Conservation (phyloP, 2,888 invertebrate species). For the Athalia circularis region DNA sequence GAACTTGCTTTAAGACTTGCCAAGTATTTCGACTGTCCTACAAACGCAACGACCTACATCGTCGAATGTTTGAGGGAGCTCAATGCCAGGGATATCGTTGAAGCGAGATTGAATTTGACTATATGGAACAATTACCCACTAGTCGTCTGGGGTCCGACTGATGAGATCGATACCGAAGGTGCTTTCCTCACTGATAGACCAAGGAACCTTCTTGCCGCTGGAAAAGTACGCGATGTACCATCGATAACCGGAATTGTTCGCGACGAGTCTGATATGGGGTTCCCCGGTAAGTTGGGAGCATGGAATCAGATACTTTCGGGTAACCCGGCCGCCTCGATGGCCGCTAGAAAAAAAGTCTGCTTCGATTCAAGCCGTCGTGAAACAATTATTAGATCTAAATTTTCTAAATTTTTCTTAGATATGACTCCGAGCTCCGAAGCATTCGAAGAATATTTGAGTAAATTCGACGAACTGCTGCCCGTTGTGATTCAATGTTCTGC, state of each 20-base stretch:
- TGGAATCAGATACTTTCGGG: too few species aligned
- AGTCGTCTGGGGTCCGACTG: constrained; percentile 52
- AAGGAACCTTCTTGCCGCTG: constrained; percentile 44
- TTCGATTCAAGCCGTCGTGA: too few species aligned
- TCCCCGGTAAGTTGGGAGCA: neutral
- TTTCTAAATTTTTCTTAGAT: neutral
- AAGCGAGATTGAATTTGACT: too few species aligned
- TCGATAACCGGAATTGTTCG: constrained; percentile 1
- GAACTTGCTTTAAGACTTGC: neutral
- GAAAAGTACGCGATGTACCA: constrained; percentile 49
- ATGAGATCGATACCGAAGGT: constrained; percentile 53
- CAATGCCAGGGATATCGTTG: neutral
- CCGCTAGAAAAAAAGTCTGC: too few species aligned
- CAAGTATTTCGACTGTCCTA: constrained; percentile 8
- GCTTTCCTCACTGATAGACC: constrained; percentile 55
- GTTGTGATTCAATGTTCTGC: neutral
- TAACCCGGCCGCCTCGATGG: too few species aligned
- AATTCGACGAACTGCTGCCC: constrained; percentile 10
- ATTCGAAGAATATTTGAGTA: neutral
- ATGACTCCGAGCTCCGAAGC: neutral
- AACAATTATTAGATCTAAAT: neutral
- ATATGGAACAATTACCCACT: neutral
- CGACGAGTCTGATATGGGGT: neutral
- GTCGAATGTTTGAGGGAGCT: neutral
- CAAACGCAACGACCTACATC: neutral